Evolutionary conservation across 2,113 vertebrate genomes (phyloP), one percentile per base, ranked within the genome.

Genomic region (Hoplias malabaricus): DNA sequence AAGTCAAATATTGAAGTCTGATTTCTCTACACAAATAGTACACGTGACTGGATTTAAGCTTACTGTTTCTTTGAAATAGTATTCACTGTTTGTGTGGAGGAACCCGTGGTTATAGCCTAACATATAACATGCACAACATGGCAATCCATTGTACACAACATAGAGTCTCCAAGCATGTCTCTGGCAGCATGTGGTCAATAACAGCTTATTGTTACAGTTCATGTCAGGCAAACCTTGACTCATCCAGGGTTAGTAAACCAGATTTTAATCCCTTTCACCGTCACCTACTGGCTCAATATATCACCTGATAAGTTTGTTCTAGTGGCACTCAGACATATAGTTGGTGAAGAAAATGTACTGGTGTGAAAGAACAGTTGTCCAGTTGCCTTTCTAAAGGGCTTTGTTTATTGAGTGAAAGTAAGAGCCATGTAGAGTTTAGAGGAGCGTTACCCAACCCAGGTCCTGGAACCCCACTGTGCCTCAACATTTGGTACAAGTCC

Each of bases 341-440:
- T 21, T 54, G 48, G 57, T 33, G 5, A 31, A 6, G 25, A 29
- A 57, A 5, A 57, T n/a, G n/a, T n/a, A n/a, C n/a, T n/a, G 12
- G 21, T 31, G 14, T 25, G n/a, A 59, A 13, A 66, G 40, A 5
- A 42, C 5, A 38, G 66, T 33, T 63, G 50, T 56, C 13, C 25
- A 33, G 7, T 23, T 48, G 33, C 40, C 40, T 50, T 40, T 46
- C 25, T 69, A 25, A 77, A 46, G 13, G 11, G 16, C 36, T 77
- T 34, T 66, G 5, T 66, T 62, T 68, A 63, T 36, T 72, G 40
- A 42, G n/a, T 53, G 43, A 10, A 53, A 61, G 29, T 62, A 46
- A 9, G 34, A 78, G 65, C 74, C 76, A 56, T 61, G n/a, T 6
- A 31, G 29, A 73, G 75, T 78, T 82, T 78, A 82, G 29, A 74